Base-by-base conservation (phyloP, 2,113 vertebrate species). In the Ceyx melanurus region DNA sequence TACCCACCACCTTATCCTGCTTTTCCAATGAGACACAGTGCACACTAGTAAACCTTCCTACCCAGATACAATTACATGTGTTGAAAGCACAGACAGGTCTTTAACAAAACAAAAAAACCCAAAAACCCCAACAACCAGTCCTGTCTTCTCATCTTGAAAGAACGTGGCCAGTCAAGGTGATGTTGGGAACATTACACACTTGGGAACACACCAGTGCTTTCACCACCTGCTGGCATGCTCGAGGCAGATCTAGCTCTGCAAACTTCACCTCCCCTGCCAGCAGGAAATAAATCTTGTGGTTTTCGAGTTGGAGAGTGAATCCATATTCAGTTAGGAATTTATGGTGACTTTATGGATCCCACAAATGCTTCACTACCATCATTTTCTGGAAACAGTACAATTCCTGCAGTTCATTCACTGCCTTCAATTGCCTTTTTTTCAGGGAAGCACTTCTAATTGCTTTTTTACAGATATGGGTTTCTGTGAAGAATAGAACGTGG, bases 261-360 rank as follows among this genome's bases (percentile, higher is more conserved):
- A 93, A 88, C 72, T 68, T 86, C 89, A 89, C 91, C 82, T 94
- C 84, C 56, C n/a, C 76, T 90, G 92, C 91, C 92, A 96, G 85
- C 82, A 94, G 75, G 78, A 93, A 96, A 96, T 89, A 96, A 96
- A 95, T 96, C 95, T 68, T 94, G 92, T 93, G 96, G 95, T 88
- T 96, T 96, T 89, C 91, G 79, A 93, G 82, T 8, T 95, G 96
- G 94, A 96, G 94, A 96, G 94, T 81, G 94, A 95, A 96, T 95
- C 95, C 95, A 94, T 95, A 95, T 96, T 96, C 96, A 96, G 91
- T 85, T 50, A 95, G 93, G 96, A 95, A 96, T 96, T 96, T 95
- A 95, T 96, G 92, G 95, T 94, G 92, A 95, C 94, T 96, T 96
- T 96, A 96, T 96, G 91, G 91, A 95, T 92, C 91, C 96, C 95